phyloP scores from a whole-genome alignment of 2,797 vertebrate species.

The Silurus lanzhouensis region DNA sequence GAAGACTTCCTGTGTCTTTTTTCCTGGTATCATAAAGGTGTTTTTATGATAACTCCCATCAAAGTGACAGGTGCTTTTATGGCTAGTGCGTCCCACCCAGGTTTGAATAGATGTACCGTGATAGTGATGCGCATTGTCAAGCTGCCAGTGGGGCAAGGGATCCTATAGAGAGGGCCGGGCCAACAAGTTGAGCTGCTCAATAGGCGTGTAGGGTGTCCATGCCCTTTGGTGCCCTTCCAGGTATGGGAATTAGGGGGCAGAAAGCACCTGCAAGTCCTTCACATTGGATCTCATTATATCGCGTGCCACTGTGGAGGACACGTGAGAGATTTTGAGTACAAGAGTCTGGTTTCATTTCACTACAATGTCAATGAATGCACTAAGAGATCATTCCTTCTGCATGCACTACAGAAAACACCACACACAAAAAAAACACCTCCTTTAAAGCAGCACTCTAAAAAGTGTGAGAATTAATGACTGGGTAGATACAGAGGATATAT shows the following conservation, averaged over 20 bases:
- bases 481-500: slow-evolving; percentile 41
- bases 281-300: slow-evolving; percentile 65
- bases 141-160: slow-evolving; percentile 63
- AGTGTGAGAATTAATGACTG: slow-evolving; percentile 39
- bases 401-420: slow-evolving; percentile 44
- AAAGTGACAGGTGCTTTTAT: slow-evolving; percentile 77
- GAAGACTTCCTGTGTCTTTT: slow-evolving; percentile 45
- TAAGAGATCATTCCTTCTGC: slow-evolving; percentile 52
- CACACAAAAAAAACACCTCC: slow-evolving; percentile 35
- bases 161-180: slow-evolving; percentile 73
- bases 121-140: slow-evolving; percentile 75
- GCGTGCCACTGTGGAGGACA: slow-evolving; percentile 67
- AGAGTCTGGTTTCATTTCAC: slow-evolving; percentile 57
- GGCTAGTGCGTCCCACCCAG: slow-evolving; percentile 70
- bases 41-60: slow-evolving; percentile 71
- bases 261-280: slow-evolving; percentile 72
- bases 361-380: slow-evolving; percentile 54
- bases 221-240: slow-evolving; percentile 73
- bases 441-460: slow-evolving; percentile 39
- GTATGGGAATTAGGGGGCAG: slow-evolving; percentile 73
- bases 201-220: slow-evolving; percentile 76
- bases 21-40: slow-evolving; percentile 55
- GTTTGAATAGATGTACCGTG: slow-evolving; percentile 75
- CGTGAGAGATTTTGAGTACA: slow-evolving; percentile 61
- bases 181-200: slow-evolving; percentile 67